Base-by-base conservation (phyloP, 2,797 vertebrate genomes). In the Glossophaga mutica region DNA sequence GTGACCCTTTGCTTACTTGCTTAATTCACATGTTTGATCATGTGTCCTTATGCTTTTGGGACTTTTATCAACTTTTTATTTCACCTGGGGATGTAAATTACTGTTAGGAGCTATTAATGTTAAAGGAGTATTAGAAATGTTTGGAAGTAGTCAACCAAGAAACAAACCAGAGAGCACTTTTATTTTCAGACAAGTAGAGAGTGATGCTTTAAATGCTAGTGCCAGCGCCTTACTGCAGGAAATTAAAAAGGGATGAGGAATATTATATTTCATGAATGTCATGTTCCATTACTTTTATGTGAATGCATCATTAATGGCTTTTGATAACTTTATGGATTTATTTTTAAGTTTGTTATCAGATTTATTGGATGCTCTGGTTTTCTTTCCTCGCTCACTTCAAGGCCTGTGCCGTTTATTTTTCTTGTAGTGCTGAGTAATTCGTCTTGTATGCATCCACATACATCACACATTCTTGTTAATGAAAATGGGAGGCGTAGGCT, bases 261-360 rank as follows among this genome's bases (percentile, higher is more conserved):
- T 85, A 94, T 97, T 96, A 90, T 91, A 82, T 90, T 97, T 96
- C 94, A 91, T 95, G 91, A 97, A 93, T 95, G 93, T 82, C 82
- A 84, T 78, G 88, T 96, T 94, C 94, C 18, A 1, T 95, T 95
- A 94, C 94, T 94, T 96, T 96, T 95, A 94, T 92, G 59, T 77
- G 83, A 95, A 9, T 94, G 76, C 6, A 1, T 92, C 89, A 95
- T 96, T 95, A 95, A 94, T 93, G 74, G 65, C 65, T 96, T 97
- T 96, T 95, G 83, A 95, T 97, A 94, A 97, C 91, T 95, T 96
- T 90, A 42, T 78, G 82, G 74, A 44, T 96, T 94, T 92, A 77
- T 94, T 95, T 96, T 94, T 85, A 91, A 92, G n/a, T 91, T 97
- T 32, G 59, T 94, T 96, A 88, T 94, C 91, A 94, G 88, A 57